These are phyloP conservation scores for Latheticus oryzae DNA, from an alignment of 2,888 invertebrate genomes.

Conservation along the genomic window DNA sequence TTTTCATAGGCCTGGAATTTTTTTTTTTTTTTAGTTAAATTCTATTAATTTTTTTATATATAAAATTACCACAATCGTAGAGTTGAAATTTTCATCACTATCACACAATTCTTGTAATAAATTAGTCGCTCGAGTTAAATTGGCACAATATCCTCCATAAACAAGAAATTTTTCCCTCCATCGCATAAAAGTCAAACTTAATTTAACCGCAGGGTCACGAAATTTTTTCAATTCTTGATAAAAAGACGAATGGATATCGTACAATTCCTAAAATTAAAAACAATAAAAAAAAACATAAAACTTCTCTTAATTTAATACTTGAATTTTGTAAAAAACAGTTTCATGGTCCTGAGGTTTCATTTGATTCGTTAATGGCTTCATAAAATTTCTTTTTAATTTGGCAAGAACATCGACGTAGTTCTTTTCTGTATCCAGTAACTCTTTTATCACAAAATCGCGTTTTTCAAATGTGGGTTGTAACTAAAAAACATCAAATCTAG, in stretches of 20 bases:
- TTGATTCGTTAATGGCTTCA: conserved; percentile 76
- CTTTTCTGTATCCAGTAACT: conserved; percentile 95
- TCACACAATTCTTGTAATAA: conserved; percentile 82
- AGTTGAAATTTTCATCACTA: conserved; percentile 74
- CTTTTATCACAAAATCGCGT: conserved; percentile 91
- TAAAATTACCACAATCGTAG: conserved; percentile 74
- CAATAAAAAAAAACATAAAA: conserved; percentile 18
- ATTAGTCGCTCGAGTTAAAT: conserved; percentile 89
- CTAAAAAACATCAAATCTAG: conserved; percentile 42
- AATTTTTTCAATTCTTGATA: conserved; percentile 83
- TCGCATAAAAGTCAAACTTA: conserved; percentile 89
- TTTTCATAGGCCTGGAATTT: conserved; percentile 86
- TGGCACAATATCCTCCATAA: conserved; percentile 97
- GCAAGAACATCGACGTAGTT: conserved; percentile 95
- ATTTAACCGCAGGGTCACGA: conserved; percentile 71
- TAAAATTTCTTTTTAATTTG: conserved; percentile 84
- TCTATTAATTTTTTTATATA: neutral
- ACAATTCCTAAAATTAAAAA: conserved; percentile 74
- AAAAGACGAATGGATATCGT: conserved; percentile 88
- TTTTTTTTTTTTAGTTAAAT: neutral
- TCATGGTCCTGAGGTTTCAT: conserved; percentile 81
- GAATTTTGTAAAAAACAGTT: conserved; percentile 90
- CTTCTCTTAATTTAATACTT: conserved; percentile 69
- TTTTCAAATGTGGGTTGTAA: conserved; percentile 74
- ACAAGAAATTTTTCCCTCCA: conserved; percentile 92